Conservation (phyloP, 2,888 invertebrate species). For the Lucinisca nassula region DNA sequence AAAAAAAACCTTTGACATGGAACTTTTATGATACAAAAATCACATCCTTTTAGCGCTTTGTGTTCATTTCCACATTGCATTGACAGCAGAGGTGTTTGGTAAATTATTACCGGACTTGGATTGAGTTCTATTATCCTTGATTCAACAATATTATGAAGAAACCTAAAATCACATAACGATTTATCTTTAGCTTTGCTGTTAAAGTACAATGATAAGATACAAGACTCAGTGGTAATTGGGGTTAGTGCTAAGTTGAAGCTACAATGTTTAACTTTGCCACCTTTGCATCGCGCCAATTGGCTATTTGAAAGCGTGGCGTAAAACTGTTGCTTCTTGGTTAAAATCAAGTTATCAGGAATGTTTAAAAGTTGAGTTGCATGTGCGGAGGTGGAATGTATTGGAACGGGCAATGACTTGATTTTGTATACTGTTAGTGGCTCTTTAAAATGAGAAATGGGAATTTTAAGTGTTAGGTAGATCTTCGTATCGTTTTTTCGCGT, state of each 20-base stretch:
- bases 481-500: neutral
- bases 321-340: slow-evolving; percentile 45
- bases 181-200: slow-evolving; percentile 12
- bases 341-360: slow-evolving; percentile 43
- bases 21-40: slow-evolving; percentile 34
- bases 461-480: slow-evolving; percentile 42
- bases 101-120: slow-evolving; percentile 19
- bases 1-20: slow-evolving; percentile 35
- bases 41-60: slow-evolving; percentile 30
- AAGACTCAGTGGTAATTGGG: slow-evolving; percentile 17
- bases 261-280: neutral
- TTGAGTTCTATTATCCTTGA: neutral
- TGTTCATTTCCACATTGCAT: slow-evolving; percentile 20
- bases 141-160: neutral
- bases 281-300: slow-evolving; percentile 24
- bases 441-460: slow-evolving; percentile 41
- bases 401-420: slow-evolving; percentile 55
- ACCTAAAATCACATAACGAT: slow-evolving; percentile 7
- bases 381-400: slow-evolving; percentile 49
- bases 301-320: slow-evolving; percentile 26
- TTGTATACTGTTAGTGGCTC: slow-evolving; percentile 41
- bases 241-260: slow-evolving; percentile 10
- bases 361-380: slow-evolving; percentile 57
- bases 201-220: slow-evolving; percentile 11
- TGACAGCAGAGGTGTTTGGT: slow-evolving; percentile 12